A percentile compares a stretch with the other conserved stretches of the same genome.
Conservation (phyloP, 2,113 vertebrate genomes). For the Motacilla alba region DNA sequence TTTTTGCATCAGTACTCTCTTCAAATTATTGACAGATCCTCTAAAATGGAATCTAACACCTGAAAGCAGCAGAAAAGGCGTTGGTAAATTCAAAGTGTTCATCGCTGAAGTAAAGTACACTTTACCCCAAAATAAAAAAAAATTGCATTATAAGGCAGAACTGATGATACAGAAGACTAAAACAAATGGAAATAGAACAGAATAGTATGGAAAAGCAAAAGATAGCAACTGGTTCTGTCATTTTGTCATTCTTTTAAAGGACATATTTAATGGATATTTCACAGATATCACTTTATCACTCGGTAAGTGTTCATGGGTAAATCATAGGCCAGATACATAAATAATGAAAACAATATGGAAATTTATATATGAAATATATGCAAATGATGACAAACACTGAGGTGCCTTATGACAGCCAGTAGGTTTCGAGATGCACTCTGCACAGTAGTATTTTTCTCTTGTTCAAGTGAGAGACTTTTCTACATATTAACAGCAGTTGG, state of each 20-base stretch:
- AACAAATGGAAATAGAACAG: background rate
- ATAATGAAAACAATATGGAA: background rate
- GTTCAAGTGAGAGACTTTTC: background rate
- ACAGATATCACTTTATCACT: background rate
- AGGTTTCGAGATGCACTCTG: background rate
- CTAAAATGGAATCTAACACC: background rate
- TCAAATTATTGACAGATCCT: background rate
- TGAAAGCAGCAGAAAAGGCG: background rate
- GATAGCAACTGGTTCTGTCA: background rate
- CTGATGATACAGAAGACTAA: background rate
- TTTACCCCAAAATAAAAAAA: background rate
- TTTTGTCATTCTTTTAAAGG: background rate
- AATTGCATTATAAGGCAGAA: background rate
- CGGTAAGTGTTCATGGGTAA: background rate
- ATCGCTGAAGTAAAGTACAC: background rate
- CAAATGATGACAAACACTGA: background rate
- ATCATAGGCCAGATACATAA: background rate
- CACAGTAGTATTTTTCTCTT: background rate
- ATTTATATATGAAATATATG: background rate
- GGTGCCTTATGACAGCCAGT: background rate
- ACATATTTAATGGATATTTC: background rate
- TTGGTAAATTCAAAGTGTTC: accelerated
- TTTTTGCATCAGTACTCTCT: background rate
- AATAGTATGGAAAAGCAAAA: background rate
- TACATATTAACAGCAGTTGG: background rate